Evolutionary conservation across 2,113 vertebrate genomes (phyloP).

Genomic region (Cryptoleucopteryx plumbea): DNA sequence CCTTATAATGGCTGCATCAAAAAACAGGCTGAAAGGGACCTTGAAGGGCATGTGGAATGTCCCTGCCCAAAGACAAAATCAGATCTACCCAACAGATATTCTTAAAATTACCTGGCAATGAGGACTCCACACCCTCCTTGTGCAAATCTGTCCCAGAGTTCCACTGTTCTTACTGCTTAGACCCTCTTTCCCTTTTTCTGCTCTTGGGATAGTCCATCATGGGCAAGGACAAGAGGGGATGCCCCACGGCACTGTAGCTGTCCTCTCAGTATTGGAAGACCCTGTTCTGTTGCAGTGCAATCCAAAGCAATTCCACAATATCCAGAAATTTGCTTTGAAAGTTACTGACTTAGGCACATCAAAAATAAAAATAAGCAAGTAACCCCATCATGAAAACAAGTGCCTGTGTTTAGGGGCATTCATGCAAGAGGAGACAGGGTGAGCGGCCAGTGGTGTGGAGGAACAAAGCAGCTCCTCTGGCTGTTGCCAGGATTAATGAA

Average conservation of each 20-base stretch:
- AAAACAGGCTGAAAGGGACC: neutral
- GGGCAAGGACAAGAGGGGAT: neutral
- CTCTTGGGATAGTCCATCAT: neutral
- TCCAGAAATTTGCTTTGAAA: neutral
- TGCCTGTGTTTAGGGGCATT: neutral
- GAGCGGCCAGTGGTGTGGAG: neutral
- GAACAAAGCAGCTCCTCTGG: conserved; percentile 29
- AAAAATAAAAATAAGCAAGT: neutral
- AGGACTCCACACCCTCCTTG: neutral
- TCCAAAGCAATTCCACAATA: neutral
- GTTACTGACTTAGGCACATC: neutral
- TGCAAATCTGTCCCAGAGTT: neutral
- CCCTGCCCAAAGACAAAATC: neutral
- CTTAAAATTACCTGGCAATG: neutral
- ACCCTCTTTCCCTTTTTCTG: neutral
- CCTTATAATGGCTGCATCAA: neutral
- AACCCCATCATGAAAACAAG: neutral
- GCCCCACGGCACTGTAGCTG: neutral
- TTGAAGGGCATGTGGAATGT: neutral
- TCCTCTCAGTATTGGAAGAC: neutral
- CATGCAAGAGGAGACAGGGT: neutral
- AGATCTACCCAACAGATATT: neutral
- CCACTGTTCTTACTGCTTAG: neutral
- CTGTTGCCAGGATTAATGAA: conserved; percentile 2
- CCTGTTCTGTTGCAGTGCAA: neutral